phyloP scores from a whole-genome alignment of 2,888 invertebrate species.

The Crossocerus cetratus region DNA sequence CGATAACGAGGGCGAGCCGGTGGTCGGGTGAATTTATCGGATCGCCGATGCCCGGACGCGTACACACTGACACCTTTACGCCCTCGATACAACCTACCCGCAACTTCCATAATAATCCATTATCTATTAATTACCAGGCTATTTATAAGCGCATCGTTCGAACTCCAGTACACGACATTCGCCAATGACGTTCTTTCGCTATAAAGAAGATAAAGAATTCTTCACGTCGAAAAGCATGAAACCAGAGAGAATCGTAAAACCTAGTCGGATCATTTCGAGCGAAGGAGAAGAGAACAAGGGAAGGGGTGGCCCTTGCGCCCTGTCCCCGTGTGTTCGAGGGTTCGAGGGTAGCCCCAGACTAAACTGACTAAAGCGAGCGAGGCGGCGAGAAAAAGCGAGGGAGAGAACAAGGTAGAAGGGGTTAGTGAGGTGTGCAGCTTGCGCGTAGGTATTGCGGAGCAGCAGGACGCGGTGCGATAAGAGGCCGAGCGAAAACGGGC shows the following conservation, averaged over 20 bases:
- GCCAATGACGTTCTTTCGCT: too few species aligned
- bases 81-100: not conserved
- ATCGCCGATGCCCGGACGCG: slow-evolving; percentile 58
- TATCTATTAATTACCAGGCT: too few species aligned
- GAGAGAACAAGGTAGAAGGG: slow-evolving; percentile 22
- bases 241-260: too few species aligned
- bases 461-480: slow-evolving; percentile 60
- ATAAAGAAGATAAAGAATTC: too few species aligned
- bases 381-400: slow-evolving; percentile 8
- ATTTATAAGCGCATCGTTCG: too few species aligned
- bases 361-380: not conserved
- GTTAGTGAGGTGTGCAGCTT: slow-evolving; percentile 64
- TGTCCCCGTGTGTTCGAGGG: not conserved
- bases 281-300: too few species aligned
- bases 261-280: too few species aligned
- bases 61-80: slow-evolving; percentile 24
- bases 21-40: slow-evolving; percentile 63
- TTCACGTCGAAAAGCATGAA: too few species aligned
- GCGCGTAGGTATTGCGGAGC: slow-evolving; percentile 67
- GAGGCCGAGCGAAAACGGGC: slow-evolving; percentile 63
- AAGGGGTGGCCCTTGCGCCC: too few species aligned
- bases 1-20: slow-evolving; percentile 59
- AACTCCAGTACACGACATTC: too few species aligned
- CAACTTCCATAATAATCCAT: too few species aligned
- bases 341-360: not conserved